These are phyloP conservation scores for Thomomys bottae DNA, from an alignment of 2,113 vertebrate genomes.

Conservation along the genomic window DNA sequence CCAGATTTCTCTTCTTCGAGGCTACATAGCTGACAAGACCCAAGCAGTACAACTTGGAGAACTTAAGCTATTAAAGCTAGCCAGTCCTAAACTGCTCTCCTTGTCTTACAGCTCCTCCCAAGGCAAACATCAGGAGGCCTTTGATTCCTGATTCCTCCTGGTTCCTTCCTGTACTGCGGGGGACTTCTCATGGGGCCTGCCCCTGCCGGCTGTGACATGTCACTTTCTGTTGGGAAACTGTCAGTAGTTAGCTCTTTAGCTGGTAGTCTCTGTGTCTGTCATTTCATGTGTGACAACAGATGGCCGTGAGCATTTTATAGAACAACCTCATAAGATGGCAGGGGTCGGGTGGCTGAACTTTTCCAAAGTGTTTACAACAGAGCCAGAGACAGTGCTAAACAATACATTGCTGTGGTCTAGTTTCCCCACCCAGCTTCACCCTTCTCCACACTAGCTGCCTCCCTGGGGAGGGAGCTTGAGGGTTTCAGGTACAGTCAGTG, in stretches of 20 bases:
- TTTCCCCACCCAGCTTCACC: neutral
- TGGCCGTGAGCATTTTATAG: neutral
- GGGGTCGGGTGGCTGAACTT: neutral
- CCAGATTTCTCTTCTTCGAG: neutral
- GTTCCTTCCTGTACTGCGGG: neutral
- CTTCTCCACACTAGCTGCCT: neutral
- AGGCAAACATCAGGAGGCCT: neutral
- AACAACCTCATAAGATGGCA: neutral
- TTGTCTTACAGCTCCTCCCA: neutral
- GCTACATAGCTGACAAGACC: too few relatives aligned
- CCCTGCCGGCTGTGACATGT: neutral
- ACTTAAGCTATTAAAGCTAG: too few relatives aligned
- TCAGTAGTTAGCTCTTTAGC: neutral
- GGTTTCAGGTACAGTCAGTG: accelerated
- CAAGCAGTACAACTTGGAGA: neutral
- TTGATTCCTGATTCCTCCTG: neutral
- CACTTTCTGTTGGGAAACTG: neutral
- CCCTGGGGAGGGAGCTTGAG: neutral
- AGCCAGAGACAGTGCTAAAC: neutral
- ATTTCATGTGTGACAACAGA: neutral
- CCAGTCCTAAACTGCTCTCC: neutral
- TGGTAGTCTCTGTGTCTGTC: neutral
- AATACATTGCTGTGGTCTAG: neutral
- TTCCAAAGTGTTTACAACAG: neutral
- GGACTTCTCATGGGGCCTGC: too few relatives aligned